These are phyloP conservation scores for Helarctos malayanus DNA, from an alignment of 2,797 vertebrate species.

Conservation along the genomic window DNA sequence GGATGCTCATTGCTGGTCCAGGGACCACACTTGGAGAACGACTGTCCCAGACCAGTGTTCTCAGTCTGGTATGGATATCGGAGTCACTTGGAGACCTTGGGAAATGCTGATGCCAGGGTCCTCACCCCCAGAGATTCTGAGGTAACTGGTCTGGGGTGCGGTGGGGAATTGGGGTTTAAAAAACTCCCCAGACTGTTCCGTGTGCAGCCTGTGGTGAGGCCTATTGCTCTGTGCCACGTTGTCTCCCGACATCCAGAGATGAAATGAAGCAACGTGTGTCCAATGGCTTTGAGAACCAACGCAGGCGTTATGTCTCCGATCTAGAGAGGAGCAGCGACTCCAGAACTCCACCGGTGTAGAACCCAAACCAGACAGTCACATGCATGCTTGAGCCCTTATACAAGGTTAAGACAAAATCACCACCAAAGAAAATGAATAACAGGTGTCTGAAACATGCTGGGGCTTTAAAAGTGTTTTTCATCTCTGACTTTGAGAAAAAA, in stretches of 20 bases:
- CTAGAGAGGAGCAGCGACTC: neutral
- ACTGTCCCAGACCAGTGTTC: neutral
- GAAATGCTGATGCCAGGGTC: neutral
- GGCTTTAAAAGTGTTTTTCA: slow-evolving; percentile 32
- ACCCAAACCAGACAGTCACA: slow-evolving; percentile 24
- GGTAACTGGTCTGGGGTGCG: neutral
- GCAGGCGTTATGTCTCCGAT: neutral
- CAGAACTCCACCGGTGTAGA: neutral
- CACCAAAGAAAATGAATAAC: slow-evolving; percentile 35
- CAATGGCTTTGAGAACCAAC: neutral
- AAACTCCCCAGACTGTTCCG: neutral
- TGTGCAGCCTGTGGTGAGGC: too few relatives aligned
- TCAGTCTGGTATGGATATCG: neutral
- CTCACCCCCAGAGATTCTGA: neutral
- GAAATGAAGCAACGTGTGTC: neutral
- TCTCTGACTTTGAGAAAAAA: slow-evolving; percentile 60
- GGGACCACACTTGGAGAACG: neutral
- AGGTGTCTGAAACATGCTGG: slow-evolving; percentile 30
- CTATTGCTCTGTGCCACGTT: neutral
- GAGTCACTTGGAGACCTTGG: neutral
- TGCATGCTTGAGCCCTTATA: neutral
- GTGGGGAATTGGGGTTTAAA: neutral
- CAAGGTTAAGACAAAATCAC: slow-evolving; percentile 48
- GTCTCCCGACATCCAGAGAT: neutral
- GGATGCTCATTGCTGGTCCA: too few relatives aligned